Conservation (phyloP, 2,888 invertebrate genomes). For the Hedya salicella region DNA sequence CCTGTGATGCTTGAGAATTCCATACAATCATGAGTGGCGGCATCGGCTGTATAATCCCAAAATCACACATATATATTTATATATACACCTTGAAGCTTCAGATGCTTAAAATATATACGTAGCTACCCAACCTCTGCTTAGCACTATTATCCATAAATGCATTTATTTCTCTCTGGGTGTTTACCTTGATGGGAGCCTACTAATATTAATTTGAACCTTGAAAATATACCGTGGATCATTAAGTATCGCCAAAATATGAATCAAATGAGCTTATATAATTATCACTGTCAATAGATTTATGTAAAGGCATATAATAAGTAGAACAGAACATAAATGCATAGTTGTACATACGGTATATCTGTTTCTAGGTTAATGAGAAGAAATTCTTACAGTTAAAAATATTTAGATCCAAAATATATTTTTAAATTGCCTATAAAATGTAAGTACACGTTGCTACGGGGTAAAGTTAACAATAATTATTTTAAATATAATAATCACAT, state of each 20-base stretch:
- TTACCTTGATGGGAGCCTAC: conserved; percentile 10
- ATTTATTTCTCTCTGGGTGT: conserved; percentile 26
- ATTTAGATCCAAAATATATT: not conserved
- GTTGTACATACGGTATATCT: not conserved
- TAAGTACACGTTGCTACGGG: conserved; percentile 1
- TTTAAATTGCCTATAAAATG: not conserved
- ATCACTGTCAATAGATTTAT: not conserved
- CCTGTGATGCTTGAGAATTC: not conserved
- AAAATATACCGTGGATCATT: conserved; percentile 3
- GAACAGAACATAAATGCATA: not conserved
- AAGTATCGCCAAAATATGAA: not conserved
- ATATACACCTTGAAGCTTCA: conserved; percentile 10
- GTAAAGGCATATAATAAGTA: not conserved
- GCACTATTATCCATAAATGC: conserved; percentile 32
- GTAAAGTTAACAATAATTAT: conserved; percentile 3
- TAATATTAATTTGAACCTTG: conserved; percentile 17
- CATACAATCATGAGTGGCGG: not conserved
- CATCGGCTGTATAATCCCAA: not conserved
- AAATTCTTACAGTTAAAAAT: not conserved
- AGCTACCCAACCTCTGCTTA: conserved; percentile 12
- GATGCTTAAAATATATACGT: conserved; percentile 4
- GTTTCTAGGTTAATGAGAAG: not conserved
- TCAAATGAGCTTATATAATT: not conserved
- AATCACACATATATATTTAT: conserved; percentile 4
- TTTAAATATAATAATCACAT: conserved; percentile 19